Evolutionary conservation across 2,113 vertebrate species (phyloP).

Genomic region (Siniperca chuatsi): DNA sequence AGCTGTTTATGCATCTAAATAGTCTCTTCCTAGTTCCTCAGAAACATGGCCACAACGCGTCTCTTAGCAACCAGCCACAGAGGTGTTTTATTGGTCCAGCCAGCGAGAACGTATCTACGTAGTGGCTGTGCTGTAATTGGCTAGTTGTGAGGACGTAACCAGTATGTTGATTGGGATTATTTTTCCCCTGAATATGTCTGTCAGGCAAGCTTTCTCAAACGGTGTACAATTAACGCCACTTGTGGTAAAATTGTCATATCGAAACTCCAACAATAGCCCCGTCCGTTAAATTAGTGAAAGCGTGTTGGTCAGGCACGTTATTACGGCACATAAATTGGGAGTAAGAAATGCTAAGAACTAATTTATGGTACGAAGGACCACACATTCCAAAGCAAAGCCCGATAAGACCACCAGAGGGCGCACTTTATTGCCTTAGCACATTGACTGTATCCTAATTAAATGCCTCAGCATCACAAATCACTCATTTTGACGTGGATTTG

Average conservation of each 20-base stretch:
- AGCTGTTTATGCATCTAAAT: accelerated
- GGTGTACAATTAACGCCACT: accelerated
- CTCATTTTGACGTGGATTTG: not conserved
- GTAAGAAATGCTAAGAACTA: not conserved
- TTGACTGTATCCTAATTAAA: no score
- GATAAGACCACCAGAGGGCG: conserved; percentile 57
- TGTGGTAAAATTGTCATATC: accelerated
- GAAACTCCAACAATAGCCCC: accelerated
- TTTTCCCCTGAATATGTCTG: not conserved
- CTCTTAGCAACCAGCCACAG: conserved; percentile 73
- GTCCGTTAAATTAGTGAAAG: no score
- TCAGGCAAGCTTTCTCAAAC: not conserved
- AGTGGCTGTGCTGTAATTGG: conserved; percentile 64
- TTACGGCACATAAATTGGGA: accelerated
- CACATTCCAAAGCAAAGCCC: accelerated
- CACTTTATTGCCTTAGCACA: not conserved
- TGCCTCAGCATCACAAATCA: not conserved
- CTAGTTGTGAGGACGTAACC: not conserved
- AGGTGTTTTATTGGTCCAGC: conserved; percentile 60
- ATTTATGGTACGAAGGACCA: accelerated
- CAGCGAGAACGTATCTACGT: not conserved
- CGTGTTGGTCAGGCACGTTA: accelerated
- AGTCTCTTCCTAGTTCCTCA: conserved; percentile 18
- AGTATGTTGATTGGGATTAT: accelerated
- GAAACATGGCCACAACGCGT: conserved; percentile 66